Evolutionary conservation across 64 coral and sea anemone species (phyloP).

Genomic region (Actinia tenebrosa): DNA sequence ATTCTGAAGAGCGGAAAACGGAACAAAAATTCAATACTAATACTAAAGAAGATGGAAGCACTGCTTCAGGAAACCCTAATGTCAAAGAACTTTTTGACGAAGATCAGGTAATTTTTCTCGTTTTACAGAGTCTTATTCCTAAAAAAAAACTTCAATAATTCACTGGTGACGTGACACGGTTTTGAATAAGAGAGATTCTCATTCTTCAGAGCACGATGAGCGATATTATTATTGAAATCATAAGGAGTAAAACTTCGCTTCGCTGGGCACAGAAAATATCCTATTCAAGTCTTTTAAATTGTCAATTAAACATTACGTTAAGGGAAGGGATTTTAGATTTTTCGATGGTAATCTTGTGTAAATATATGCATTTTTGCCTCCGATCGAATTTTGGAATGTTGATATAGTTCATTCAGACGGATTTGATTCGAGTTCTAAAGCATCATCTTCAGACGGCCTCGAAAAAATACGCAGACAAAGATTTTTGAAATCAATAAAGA

Average conservation of each 20-base stretch:
- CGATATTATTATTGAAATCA: not conserved
- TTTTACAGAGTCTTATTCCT: not conserved
- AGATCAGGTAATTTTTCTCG: constrained; percentile 30
- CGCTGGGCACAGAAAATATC: not conserved
- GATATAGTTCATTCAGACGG: not conserved
- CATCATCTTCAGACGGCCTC: not conserved
- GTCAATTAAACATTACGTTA: not conserved
- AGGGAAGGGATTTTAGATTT: not conserved
- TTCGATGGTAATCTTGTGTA: not conserved
- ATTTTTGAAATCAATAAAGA: not conserved
- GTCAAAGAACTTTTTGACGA: constrained; percentile 71
- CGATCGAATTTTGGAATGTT: constrained; percentile 16
- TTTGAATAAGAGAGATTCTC: not conserved
- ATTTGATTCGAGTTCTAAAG: not conserved
- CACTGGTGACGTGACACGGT: not conserved
- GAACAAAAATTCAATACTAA: not conserved
- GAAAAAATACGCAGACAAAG: not conserved
- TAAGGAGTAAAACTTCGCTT: not conserved
- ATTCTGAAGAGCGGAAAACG: constrained; percentile 31
- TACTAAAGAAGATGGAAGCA: not conserved
- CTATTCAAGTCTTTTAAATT: not conserved
- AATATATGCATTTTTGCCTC: constrained; percentile 1
- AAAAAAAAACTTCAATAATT: not conserved
- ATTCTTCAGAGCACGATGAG: not conserved
- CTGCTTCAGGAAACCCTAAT: constrained; percentile 38